Conservation (phyloP, 2,888 invertebrate genomes). For the Cheilosia pagana region DNA sequence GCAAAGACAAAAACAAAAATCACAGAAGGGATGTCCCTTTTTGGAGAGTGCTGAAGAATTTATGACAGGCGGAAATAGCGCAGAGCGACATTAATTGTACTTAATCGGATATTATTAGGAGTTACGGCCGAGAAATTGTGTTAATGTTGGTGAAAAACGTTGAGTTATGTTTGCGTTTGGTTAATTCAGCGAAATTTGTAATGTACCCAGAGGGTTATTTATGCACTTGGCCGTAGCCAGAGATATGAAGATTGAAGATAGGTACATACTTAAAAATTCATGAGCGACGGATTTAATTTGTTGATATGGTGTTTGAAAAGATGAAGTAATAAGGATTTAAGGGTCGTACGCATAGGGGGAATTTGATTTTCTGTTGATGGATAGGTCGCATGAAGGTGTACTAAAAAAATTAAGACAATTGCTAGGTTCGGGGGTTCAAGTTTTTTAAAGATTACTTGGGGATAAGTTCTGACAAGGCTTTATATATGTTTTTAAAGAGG, state of each 20-base stretch:
- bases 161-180: conserved; percentile 6
- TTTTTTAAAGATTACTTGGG: too few relatives aligned
- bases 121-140: conserved; percentile 54
- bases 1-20: conserved; percentile 17
- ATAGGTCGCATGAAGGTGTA: too few relatives aligned
- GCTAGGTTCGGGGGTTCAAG: too few relatives aligned
- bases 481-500: too few relatives aligned
- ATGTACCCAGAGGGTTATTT: neutral
- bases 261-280: neutral
- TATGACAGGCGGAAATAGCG: conserved; percentile 64
- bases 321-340: too few relatives aligned
- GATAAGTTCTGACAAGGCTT: too few relatives aligned
- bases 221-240: neutral
- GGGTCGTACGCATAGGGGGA: too few relatives aligned
- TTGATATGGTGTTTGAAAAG: neutral
- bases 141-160: conserved; percentile 36
- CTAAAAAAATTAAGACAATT: too few relatives aligned
- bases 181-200: neutral
- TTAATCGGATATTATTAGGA: conserved; percentile 68
- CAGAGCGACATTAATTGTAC: conserved; percentile 69
- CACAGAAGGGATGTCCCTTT: conserved; percentile 32
- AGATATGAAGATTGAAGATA: neutral
- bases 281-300: neutral
- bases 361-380: too few relatives aligned
- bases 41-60: conserved; percentile 53